Base-by-base conservation (phyloP, 2,797 vertebrate genomes). In the Austrolebias charrua region DNA sequence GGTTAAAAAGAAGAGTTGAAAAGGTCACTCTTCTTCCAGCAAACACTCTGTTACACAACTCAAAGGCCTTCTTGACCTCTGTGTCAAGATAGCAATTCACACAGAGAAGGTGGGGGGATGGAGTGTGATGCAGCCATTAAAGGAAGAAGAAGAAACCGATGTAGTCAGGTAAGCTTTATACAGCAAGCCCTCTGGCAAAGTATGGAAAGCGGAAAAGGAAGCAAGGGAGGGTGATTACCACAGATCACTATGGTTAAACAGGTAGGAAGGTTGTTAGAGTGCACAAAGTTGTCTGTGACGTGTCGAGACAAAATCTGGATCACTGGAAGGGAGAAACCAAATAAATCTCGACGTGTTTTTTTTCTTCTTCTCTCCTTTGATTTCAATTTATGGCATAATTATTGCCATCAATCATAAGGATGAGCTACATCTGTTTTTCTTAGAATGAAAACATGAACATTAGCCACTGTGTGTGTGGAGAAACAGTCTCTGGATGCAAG, bases 161-260 rank as follows among this genome's bases (percentile, higher is more conserved):
- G 90, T 90, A 93, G 92, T 92, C 92, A 94, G 94, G 93, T 94
- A 94, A 95, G 94, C 94, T 93, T 93, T 95, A 48, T 94, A 91
- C 91, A 90, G 93, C 89, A 92, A 94, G 31, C 92, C 94, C 92
- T 88, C 89, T 83, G 89, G 93, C 92, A 81, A 79, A 75, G 63
- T 70, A 62, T 69, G 56, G 73, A 74, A 85, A 80, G 66, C 73
- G 76, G 75, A 85, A 85, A 79, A 75, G 68, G 78, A 80, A 24
- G 24, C 24, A 24, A 76, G 69, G 64, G 48, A 60, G 58, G 42
- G 66, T 80, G 85, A 88, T 95, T 91, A 93, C 92, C 90, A 93
- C 51, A 91, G 93, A 96, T 95, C 92, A 93, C 94, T 95, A 90
- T 91, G 85, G 95, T 95, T 95, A 95, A 94, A 96, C 92, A 78